Conservation (phyloP, 1,140 invertebrate species). For the Psilanteris sp. region DNA sequence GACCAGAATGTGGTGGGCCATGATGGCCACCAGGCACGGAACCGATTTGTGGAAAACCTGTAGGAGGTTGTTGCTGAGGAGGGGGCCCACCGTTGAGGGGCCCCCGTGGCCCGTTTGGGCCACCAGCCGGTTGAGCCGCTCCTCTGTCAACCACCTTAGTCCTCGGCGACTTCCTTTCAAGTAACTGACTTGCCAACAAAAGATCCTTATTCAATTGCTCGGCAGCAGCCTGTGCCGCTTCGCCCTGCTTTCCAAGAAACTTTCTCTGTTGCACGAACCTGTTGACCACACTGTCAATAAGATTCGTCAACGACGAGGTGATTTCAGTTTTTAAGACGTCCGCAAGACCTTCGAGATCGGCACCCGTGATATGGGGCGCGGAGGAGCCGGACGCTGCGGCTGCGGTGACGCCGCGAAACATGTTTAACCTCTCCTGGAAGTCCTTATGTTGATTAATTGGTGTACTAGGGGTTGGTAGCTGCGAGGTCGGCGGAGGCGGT, state of each 20-base stretch:
- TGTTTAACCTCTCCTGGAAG: slow-evolving; percentile 77
- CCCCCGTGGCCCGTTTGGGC: slow-evolving; percentile 77
- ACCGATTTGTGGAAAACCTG: slow-evolving; percentile 77
- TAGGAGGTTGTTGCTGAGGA: slow-evolving; percentile 76
- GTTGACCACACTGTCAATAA: slow-evolving; percentile 93
- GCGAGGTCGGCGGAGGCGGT: slow-evolving; percentile 74
- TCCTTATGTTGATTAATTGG: slow-evolving; percentile 79
- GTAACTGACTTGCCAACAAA: slow-evolving; percentile 87
- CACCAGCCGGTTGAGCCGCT: slow-evolving; percentile 74
- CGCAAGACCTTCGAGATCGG: slow-evolving; percentile 91
- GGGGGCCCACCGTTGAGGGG: slow-evolving; percentile 78
- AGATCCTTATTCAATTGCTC: slow-evolving; percentile 91
- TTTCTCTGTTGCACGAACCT: slow-evolving; percentile 90
- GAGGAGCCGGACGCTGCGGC: slow-evolving; percentile 75
- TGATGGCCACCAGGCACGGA: slow-evolving; percentile 71
- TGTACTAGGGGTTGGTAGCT: slow-evolving; percentile 76
- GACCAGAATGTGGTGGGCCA: slow-evolving; percentile 72
- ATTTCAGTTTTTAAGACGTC: slow-evolving; percentile 95
- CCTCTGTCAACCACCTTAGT: slow-evolving; percentile 87
- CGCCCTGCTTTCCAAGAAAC: slow-evolving; percentile 87
- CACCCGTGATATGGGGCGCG: slow-evolving; percentile 83
- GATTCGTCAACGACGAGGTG: slow-evolving; percentile 87
- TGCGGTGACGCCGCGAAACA: slow-evolving; percentile 70
- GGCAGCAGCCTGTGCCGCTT: slow-evolving; percentile 86
- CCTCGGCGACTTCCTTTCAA: slow-evolving; percentile 90